Evolutionary conservation across 2,888 invertebrate genomes (phyloP).

Genomic region (Brenthis hecate): DNA sequence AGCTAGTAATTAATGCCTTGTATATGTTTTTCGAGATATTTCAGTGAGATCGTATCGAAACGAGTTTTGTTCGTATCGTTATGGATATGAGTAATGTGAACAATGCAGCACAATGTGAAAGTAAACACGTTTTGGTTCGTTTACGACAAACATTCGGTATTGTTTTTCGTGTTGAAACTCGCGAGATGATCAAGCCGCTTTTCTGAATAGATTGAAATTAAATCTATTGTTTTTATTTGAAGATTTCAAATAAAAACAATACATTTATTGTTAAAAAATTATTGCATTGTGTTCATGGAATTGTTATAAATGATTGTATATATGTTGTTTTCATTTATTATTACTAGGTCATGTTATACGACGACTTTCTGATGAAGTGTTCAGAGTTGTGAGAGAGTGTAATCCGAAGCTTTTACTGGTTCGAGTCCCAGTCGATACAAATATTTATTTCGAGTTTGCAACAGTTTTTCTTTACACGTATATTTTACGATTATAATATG

Average conservation of each 20-base stretch:
- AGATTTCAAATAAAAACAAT: no score
- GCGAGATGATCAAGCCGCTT: slow-evolving; percentile 14
- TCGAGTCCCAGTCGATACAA: no score
- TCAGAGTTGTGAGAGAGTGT: no score
- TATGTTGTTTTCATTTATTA: not conserved
- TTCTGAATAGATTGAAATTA: slow-evolving; percentile 20
- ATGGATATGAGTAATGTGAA: slow-evolving; percentile 42
- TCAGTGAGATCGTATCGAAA: slow-evolving; percentile 28
- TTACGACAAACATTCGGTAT: slow-evolving; percentile 29
- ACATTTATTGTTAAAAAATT: no score
- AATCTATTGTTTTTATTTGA: slow-evolving; percentile 6
- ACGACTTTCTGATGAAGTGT: no score
- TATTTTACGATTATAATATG: no score
- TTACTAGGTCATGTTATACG: no score
- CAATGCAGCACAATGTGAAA: slow-evolving; percentile 35
- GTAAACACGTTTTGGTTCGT: slow-evolving; percentile 34
- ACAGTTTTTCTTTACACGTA: no score
- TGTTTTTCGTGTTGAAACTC: slow-evolving; percentile 21
- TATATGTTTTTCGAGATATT: slow-evolving; percentile 26
- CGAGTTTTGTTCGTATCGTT: slow-evolving; percentile 29
- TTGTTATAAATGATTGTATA: slow-evolving; percentile 12
- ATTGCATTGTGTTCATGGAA: slow-evolving; percentile 3
- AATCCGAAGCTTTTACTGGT: no score
- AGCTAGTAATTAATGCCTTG: slow-evolving; percentile 25
- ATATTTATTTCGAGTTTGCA: no score